phyloP scores from a whole-genome alignment of 2,797 vertebrate species.

The Halcyon badia region DNA sequence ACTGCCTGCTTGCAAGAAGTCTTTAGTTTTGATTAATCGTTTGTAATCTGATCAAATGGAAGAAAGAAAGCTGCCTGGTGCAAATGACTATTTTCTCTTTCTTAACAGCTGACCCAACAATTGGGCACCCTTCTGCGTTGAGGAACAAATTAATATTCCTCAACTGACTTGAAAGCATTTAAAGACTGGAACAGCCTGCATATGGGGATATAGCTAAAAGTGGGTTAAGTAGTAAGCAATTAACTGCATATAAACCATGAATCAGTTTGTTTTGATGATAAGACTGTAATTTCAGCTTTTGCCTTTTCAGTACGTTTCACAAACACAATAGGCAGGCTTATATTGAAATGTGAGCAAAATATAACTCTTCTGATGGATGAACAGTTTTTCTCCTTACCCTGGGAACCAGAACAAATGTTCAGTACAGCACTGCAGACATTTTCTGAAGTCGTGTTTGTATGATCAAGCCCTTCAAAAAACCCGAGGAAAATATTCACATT shows the following conservation, averaged over 20 bases:
- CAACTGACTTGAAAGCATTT: background rate
- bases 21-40: constrained; percentile 12
- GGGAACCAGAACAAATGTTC: background rate
- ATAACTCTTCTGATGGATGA: background rate
- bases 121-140: background rate
- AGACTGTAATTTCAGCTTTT: constrained; percentile 51
- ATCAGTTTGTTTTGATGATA: constrained; percentile 28
- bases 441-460: background rate
- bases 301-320: constrained; percentile 10
- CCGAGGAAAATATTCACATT: background rate
- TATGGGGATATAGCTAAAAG: constrained; percentile 11
- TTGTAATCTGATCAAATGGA: constrained; percentile 32
- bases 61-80: constrained; percentile 9
- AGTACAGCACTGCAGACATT: background rate
- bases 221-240: constrained; percentile 39
- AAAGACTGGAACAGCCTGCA: background rate
- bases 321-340: constrained; percentile 15
- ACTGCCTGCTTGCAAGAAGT: background rate
- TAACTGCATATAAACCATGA: constrained; percentile 33
- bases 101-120: constrained; percentile 32
- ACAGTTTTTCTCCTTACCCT: background rate
- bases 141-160: constrained; percentile 24
- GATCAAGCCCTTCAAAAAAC: background rate
- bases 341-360: constrained; percentile 32
- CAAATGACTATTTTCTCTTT: background rate